Evolutionary conservation across 2,797 vertebrate species (phyloP).

Genomic region (Clangula hyemalis): DNA sequence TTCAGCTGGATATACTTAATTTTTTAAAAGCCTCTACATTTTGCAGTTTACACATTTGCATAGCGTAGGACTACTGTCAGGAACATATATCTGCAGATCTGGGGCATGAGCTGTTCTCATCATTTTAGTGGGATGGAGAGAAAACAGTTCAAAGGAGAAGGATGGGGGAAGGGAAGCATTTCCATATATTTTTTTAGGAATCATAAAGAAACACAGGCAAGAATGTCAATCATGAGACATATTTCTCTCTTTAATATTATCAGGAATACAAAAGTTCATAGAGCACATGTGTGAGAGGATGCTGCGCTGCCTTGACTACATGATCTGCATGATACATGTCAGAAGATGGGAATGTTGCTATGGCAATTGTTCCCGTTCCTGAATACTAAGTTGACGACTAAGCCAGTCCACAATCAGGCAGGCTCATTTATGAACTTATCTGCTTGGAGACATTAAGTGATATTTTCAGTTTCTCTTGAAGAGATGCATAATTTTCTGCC

Average conservation of each 20-base stretch:
- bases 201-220: constrained; percentile 52
- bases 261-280: constrained; percentile 53
- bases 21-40: constrained; percentile 50
- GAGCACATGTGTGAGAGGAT: constrained; percentile 65
- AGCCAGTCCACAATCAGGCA: constrained; percentile 45
- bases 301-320: constrained; percentile 32
- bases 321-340: constrained; percentile 50
- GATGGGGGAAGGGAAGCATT: constrained; percentile 43
- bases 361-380: constrained; percentile 60
- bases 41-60: constrained; percentile 65
- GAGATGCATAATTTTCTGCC: background rate
- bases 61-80: constrained; percentile 64
- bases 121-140: constrained; percentile 49
- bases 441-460: constrained; percentile 14
- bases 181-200: constrained; percentile 49
- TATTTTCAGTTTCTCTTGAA: constrained; percentile 42
- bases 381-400: constrained; percentile 65
- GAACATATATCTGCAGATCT: constrained; percentile 57
- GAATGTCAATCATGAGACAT: constrained; percentile 51
- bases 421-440: constrained; percentile 46
- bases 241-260: constrained; percentile 35
- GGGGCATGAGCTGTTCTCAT: constrained; percentile 61
- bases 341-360: constrained; percentile 47
- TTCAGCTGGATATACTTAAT: constrained; percentile 43
- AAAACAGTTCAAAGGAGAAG: constrained; percentile 66